phyloP scores from a whole-genome alignment of 2,113 vertebrate genomes.

The Anhinga rufa region DNA sequence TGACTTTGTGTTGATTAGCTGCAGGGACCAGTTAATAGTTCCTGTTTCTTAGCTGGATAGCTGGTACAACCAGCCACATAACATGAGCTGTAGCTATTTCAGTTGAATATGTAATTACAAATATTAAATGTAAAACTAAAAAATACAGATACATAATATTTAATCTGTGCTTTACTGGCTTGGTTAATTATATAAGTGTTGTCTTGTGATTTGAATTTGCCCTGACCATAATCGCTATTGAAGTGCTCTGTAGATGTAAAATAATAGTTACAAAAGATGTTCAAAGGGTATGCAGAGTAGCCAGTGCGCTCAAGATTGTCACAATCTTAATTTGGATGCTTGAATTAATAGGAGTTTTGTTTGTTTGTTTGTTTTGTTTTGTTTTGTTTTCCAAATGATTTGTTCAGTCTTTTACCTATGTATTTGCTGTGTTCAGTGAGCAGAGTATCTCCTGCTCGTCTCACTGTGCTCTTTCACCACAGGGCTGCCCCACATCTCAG shows the following conservation, averaged over 20 bases:
- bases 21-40: neutral
- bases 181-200: neutral
- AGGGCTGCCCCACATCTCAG: neutral
- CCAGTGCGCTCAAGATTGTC: neutral
- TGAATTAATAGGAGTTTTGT: neutral
- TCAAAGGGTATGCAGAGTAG: neutral
- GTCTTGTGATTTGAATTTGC: neutral
- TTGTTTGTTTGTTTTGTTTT: too few relatives aligned
- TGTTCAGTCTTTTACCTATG: neutral
- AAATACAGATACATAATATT: neutral
- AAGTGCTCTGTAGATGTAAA: neutral
- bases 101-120: neutral
- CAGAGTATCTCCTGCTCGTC: rapidly evolving
- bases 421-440: neutral
- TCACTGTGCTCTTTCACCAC: rapidly evolving
- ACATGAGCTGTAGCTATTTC: neutral
- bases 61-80: neutral
- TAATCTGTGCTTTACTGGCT: neutral
- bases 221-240: neutral
- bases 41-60: neutral
- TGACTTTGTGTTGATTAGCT: neutral
- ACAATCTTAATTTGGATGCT: neutral
- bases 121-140: neutral
- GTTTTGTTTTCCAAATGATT: neutral
- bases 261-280: neutral